A percentile compares a stretch with the other conserved stretches of the same genome.
Evolutionary conservation across 2,113 vertebrate genomes (phyloP).

Genomic region (Neogale vison): DNA sequence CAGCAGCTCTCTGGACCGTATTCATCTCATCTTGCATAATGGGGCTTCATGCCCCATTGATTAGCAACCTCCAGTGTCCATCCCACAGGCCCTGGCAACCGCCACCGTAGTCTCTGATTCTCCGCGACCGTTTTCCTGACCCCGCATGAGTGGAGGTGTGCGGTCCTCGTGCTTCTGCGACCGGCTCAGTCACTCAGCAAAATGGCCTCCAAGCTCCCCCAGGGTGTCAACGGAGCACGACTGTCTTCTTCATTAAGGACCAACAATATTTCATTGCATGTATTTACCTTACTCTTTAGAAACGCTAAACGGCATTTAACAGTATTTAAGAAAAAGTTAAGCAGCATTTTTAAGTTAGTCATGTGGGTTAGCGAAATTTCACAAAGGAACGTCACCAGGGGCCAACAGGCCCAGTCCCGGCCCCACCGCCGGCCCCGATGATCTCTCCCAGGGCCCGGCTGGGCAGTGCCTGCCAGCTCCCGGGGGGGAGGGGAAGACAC

Average conservation of each 20-base stretch:
- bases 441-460: no score
- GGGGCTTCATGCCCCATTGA: background rate
- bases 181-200: no score
- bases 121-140: background rate
- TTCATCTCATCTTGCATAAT: background rate
- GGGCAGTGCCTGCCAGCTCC: background rate
- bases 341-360: background rate
- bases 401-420: background rate
- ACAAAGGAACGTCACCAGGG: background rate
- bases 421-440: no score
- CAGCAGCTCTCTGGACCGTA: accelerated
- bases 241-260: background rate
- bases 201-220: background rate
- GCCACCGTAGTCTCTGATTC: background rate
- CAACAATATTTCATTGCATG: background rate
- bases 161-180: background rate
- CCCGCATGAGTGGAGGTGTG: no score
- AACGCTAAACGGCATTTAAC: background rate
- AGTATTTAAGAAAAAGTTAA: background rate
- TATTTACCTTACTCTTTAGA: background rate
- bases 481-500: accelerated
- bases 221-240: accelerated
- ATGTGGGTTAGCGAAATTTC: background rate
- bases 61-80: background rate
- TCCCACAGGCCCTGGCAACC: background rate